Base-by-base conservation (phyloP, 2,797 vertebrate species). In the Melanotaenia nigrans region DNA sequence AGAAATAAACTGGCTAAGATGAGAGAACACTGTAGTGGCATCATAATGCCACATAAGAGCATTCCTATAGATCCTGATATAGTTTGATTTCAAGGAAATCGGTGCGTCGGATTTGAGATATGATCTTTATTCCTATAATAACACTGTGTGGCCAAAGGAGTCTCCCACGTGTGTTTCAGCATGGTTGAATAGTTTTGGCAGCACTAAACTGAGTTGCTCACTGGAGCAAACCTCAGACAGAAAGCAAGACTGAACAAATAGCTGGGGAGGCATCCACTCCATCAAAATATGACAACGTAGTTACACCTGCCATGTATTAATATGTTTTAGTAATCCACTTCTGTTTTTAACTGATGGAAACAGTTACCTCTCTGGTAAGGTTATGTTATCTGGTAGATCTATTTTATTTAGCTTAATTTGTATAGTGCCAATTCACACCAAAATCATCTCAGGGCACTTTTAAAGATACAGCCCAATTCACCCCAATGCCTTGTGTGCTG, bases 161-260 rank as follows among this genome's bases (percentile, higher is more conserved):
- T 65, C 73, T 79, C 79, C 49, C 9, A 40, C 55, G 68, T 68
- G 62, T 73, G 76, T 76, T 38, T 59, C 22, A 73, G 63, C 16
- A 3, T 32, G 55, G 61, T 42, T 74, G 73, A 51, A 79, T 0
- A 3, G 58, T 62, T 38, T 58, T 64, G 49, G 74, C 32, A n/a
- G 49, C 24, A 68, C 61, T 51, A 73, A 75, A 75, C 42, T 38
- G 55, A 68, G 60, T 53, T 22, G 55, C 54, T 55, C 35, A 70
- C 36, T 51, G 33, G 42, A 49, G 35, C 51, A 47, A 10, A 49
- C 75, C 61, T 57, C 32, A 35, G 72, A 69, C 71, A 58, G 25
- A 51, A 68, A 79, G 73, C 10, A 69, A 68, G 71, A 71, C 1
- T 25, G 33, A 82, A 25, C 60, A 62, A 62, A 72, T 11, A 28